Conservation (phyloP, 1,140 invertebrate species). For the Acyrthosiphon pisum region DNA sequence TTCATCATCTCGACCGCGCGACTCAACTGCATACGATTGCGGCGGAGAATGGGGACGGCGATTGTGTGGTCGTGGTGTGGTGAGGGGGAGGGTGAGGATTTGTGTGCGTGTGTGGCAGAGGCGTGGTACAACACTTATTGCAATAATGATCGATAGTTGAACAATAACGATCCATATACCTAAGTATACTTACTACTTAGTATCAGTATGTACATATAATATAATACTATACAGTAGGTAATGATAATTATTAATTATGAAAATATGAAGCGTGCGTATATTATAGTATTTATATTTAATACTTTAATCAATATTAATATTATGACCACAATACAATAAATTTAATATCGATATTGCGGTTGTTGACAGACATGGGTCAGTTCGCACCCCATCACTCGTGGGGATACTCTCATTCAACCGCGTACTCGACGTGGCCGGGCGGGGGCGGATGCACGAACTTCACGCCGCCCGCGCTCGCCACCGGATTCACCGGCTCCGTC, state of each 20-base stretch:
- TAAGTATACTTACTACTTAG: no score
- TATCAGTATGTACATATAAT: no score
- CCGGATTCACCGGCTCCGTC: constrained; percentile 18
- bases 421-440: constrained; percentile 45
- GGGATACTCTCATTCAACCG: constrained; percentile 53
- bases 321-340: not conserved
- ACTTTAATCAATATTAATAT: not conserved
- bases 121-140: not conserved
- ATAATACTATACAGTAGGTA: no score
- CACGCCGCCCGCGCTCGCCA: constrained; percentile 33
- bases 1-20: not conserved
- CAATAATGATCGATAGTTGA: not conserved
- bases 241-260: not conserved
- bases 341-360: not conserved
- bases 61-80: not conserved
- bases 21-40: no score
- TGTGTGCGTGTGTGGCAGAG: not conserved
- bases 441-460: constrained; percentile 52
- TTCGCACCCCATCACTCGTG: constrained; percentile 45
- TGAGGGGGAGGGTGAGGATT: not conserved
- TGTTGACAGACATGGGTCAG: constrained; percentile 48
- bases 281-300: not conserved
- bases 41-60: no score
- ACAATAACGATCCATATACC: not conserved
- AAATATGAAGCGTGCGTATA: not conserved